phyloP scores from a whole-genome alignment of 1,140 invertebrate species.

The Pristionchus pacificus region DNA sequence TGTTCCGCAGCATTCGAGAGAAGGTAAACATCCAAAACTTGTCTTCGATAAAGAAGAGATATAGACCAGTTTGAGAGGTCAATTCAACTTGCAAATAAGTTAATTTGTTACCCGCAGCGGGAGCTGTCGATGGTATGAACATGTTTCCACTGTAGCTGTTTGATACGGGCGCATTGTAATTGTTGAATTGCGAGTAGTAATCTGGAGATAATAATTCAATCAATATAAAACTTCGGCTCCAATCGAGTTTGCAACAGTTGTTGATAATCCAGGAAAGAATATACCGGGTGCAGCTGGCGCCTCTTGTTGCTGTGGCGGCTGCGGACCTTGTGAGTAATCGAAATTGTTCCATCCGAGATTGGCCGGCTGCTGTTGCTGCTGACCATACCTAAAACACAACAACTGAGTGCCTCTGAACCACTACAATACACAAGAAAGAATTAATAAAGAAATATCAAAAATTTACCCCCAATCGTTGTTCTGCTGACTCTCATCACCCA shows the following conservation, averaged over 20 bases:
- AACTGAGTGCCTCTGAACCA: not conserved
- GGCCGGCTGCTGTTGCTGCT: conserved; percentile 13
- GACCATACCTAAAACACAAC: conserved; percentile 3
- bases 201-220: not conserved
- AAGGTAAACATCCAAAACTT: conserved; percentile 5
- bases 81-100: not conserved
- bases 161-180: not conserved
- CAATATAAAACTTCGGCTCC: not conserved
- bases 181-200: not conserved
- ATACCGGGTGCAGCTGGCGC: conserved; percentile 4
- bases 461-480: not conserved
- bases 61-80: too few relatives aligned
- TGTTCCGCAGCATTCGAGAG: conserved; percentile 4
- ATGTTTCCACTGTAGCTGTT: not conserved
- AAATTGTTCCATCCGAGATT: conserved; percentile 37
- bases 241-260: too few relatives aligned
- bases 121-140: not conserved
- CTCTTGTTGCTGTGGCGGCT: conserved; percentile 9
- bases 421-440: not conserved
- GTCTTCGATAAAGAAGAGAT: not conserved
- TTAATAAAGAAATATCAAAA: not conserved
- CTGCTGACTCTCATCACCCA: conserved; percentile 15
- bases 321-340: conserved; percentile 37
- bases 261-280: too few relatives aligned
- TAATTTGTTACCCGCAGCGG: not conserved